phyloP scores from a whole-genome alignment of 2,113 vertebrate genomes.

The Clarias magur region DNA sequence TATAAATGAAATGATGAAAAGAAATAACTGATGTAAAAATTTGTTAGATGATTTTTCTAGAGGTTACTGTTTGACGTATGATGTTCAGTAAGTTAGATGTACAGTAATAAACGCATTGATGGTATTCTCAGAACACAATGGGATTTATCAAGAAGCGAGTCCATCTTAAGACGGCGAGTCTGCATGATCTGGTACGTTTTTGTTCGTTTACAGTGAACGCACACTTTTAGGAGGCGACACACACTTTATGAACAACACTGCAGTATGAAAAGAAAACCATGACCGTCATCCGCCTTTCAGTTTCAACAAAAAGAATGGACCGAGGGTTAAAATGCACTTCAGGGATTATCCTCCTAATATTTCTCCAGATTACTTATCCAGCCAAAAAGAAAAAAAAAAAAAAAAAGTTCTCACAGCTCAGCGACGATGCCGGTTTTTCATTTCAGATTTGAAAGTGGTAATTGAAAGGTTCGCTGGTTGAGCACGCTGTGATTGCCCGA shows the following conservation, averaged over 20 bases:
- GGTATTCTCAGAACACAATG: too few relatives aligned
- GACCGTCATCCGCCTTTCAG: slow-evolving; percentile 11
- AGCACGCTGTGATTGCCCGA: slow-evolving; percentile 6
- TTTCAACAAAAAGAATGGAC: slow-evolving; percentile 58
- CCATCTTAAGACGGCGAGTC: too few relatives aligned
- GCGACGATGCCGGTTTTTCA: neutral
- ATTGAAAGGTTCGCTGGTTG: neutral
- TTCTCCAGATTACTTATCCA: slow-evolving; percentile 64
- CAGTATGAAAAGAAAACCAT: neutral
- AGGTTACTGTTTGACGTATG: too few relatives aligned
- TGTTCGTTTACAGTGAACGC: neutral
- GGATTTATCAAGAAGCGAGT: too few relatives aligned
- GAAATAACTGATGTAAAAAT: too few relatives aligned
- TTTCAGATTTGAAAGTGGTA: slow-evolving; percentile 10
- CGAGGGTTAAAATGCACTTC: slow-evolving; percentile 44
- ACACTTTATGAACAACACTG: neutral
- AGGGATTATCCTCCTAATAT: slow-evolving; percentile 73
- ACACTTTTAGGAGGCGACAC: neutral
- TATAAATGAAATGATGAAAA: too few relatives aligned
- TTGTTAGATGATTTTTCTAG: too few relatives aligned
- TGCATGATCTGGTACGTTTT: neutral
- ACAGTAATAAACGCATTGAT: too few relatives aligned
- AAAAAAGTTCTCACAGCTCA: neutral
- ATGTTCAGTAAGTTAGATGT: too few relatives aligned
- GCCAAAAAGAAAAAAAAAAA: slow-evolving; percentile 49